These are phyloP conservation scores for Chlorodrepanis virens DNA, from an alignment of 2,113 vertebrate species.

Conservation along the genomic window DNA sequence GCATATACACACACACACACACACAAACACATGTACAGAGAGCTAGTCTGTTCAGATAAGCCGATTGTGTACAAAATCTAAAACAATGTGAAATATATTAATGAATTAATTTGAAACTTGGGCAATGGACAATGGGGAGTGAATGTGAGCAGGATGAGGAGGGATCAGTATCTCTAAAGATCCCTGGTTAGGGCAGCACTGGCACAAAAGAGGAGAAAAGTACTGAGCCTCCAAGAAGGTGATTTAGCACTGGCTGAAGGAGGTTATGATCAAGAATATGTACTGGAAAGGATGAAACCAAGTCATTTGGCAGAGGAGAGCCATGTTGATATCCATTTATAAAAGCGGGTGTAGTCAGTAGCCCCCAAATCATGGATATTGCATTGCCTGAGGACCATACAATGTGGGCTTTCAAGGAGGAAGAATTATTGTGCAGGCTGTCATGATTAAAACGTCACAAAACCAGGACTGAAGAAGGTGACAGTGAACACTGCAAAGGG, in stretches of 20 bases:
- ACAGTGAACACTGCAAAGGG: neutral
- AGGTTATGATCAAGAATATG: neutral
- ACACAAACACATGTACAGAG: neutral
- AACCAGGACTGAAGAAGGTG: neutral
- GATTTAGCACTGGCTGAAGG: neutral
- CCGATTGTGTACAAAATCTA: neutral
- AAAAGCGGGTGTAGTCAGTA: neutral
- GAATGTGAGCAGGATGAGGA: neutral
- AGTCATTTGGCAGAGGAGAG: conserved; percentile 1
- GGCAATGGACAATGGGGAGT: neutral
- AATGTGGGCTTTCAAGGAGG: neutral
- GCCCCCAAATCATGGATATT: neutral
- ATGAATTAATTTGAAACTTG: neutral
- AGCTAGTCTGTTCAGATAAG: neutral
- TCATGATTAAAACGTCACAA: neutral
- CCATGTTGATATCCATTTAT: neutral
- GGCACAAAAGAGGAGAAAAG: neutral
- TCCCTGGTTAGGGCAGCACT: neutral
- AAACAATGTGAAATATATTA: neutral
- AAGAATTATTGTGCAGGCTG: neutral
- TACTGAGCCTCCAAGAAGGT: neutral
- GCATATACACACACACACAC: neutral
- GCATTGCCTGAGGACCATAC: neutral
- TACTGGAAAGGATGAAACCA: neutral
- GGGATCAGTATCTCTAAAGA: neutral